Evolutionary conservation across 1,140 invertebrate genomes (phyloP), one percentile per base, ranked within the genome.

Genomic region (Platorchestia sp.): DNA sequence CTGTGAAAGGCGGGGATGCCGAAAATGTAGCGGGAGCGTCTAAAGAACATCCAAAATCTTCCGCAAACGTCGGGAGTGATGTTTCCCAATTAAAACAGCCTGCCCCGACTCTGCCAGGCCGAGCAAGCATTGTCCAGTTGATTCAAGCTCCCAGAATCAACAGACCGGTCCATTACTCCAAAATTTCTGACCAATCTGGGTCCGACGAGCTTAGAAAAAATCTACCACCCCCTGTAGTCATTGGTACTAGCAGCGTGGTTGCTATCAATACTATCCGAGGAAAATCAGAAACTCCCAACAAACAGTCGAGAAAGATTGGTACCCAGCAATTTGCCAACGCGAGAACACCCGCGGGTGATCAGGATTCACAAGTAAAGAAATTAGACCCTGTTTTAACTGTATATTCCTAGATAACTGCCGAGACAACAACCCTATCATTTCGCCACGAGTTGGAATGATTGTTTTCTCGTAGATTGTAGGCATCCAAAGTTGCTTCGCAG

Each of bases 41-140:
- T 40, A 27, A 45, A 41, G 45, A 45, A 93, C 19, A 47, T 40
- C 45, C 27, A 16, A 44, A 41, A 41, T 27, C 45, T 7, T 19
- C 91, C 19, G 45, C 43, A 47, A 36, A 22, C 19, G 45, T 10
- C 36, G 1, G 7, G 19, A 40, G 40, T 0, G 10, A 47, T 14
- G 44, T 36, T 5, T 93, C 40, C 10, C 91, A 93, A 16, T 0
- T 5, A 10, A 36, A 44, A 22, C 41, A 93, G 3, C 41, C 91
- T 19, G 10, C 91, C 27, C 3, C 45, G 10, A 44, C 19, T 19
- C 36, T 45, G 6, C 89, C 45, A 45, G 91, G 91, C 5, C 43
- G 91, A 93, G 91, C 91, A 40, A 93, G 45, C 43, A 93, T 93
- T 36, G 91, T 93, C 36, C 91, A 93, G 91, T n/a, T 93, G 14